These are phyloP conservation scores for Molossus alvarezi DNA, from an alignment of 2,797 vertebrate genomes.

Conservation along the genomic window DNA sequence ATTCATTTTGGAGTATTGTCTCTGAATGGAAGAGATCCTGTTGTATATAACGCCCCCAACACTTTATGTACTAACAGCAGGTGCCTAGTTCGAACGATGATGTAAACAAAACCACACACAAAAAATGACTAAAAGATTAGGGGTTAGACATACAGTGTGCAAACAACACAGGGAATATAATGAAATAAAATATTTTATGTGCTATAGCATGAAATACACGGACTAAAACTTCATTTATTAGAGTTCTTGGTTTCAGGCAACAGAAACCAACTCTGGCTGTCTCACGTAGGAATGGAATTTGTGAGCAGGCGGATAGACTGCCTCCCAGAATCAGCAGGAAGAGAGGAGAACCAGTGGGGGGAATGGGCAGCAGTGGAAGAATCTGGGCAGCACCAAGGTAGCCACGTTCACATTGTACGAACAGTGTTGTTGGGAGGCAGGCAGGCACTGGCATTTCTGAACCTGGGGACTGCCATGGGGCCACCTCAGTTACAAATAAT, in stretches of 20 bases:
- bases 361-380: not conserved
- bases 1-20: not conserved
- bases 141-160: not conserved
- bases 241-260: not conserved
- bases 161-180: not conserved
- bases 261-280: not conserved
- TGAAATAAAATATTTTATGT: conserved; percentile 21
- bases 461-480: not conserved
- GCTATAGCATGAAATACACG: not conserved
- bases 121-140: not conserved
- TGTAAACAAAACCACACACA: not conserved
- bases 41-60: not conserved
- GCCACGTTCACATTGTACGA: not conserved
- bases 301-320: not conserved
- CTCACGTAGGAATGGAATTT: not conserved
- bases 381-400: not conserved
- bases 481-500: not conserved
- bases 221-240: not conserved
- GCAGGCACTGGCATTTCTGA: not conserved
- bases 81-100: not conserved
- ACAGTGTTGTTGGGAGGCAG: not conserved
- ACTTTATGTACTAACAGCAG: not conserved
- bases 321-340: not conserved
- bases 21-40: not conserved
- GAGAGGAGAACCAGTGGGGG: not conserved